Percentiles rank a stretch among this genome's conserved stretches.
Evolutionary conservation across 2,888 invertebrate species (phyloP).

Genomic region (Rhopalosiphum nymphaeae): DNA sequence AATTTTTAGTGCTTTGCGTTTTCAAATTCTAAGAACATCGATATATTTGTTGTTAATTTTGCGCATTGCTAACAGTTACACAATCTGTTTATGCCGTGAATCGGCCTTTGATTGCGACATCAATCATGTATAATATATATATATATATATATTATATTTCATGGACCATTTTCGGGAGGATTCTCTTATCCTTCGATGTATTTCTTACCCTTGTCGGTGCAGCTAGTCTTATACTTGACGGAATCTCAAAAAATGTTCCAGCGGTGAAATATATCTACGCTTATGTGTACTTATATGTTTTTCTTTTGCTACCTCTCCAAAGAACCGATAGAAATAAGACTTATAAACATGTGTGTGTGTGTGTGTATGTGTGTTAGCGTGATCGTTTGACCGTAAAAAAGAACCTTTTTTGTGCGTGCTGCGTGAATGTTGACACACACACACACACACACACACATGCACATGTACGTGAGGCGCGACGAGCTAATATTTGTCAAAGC

Average conservation of each 20-base stretch:
- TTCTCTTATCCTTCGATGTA: neutral
- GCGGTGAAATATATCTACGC: conserved; percentile 25
- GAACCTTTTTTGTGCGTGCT: conserved; percentile 22
- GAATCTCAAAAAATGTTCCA: conserved; percentile 20
- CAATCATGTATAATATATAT: neutral
- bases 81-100: neutral
- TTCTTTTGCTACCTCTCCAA: neutral
- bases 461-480: conserved; percentile 8
- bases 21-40: neutral
- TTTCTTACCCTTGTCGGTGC: neutral
- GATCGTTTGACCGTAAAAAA: conserved; percentile 62
- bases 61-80: neutral
- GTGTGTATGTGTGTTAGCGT: conserved; percentile 12
- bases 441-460: neutral
- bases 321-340: conserved; percentile 35
- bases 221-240: neutral
- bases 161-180: neutral
- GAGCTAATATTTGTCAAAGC: conserved; percentile 64
- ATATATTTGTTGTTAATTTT: no score
- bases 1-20: neutral
- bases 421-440: conserved; percentile 50
- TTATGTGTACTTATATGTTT: neutral
- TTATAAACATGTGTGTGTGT: conserved; percentile 46
- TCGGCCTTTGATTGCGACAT: neutral
- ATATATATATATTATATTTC: neutral